Base-by-base conservation (phyloP, 2,113 vertebrate genomes). In the Cynoglossus semilaevis region DNA sequence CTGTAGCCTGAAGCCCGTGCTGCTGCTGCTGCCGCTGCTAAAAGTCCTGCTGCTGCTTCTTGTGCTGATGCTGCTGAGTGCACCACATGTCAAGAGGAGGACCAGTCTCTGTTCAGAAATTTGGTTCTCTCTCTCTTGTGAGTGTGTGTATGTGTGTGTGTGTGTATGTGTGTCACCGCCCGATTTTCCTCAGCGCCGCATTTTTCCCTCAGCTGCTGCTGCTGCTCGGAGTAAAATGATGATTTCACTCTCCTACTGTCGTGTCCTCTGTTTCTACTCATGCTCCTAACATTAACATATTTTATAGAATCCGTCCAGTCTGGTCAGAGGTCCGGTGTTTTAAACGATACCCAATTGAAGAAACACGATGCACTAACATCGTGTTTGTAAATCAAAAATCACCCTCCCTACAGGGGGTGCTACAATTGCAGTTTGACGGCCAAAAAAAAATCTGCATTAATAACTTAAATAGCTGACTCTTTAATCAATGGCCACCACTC, bases 51-150 rank as follows among this genome's bases (percentile, higher is more conserved):
- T 34, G 34, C 49, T 51, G 15, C 48, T 48, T 7, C 46, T 13
- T 12, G 53, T 56, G 6, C 70, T 62, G 47, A 72, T 29, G 61
- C 76, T 63, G 66, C 72, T 54, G 50, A 44, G 62, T 67, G 76
- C 80, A 68, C 70, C 81, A 75, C 83, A 85, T 86, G 83, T 85
- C 81, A 58, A 76, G 76, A 81, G 61, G 66, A 72, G 71, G 71
- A 59, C 69, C 53, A 60, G 61, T 65, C 71, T 71, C 72, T 58
- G 74, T 38, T 41, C n/a, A 15, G 46, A 55, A 62, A 61, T 44
- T 34, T 62, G 44, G 58, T 61, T 34, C 60, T 46, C 15, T 70
- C 61, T 49, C 53, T 49, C 51, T 22, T 51, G 22, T 29, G 22
- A 51, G 41, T 51, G 61, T 63, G 63, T 18, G 53, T 48, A 55